Evolutionary conservation across 2,113 vertebrate species (phyloP), one percentile per base, ranked within the genome.

Genomic region (Hydrolagus affinis): DNA sequence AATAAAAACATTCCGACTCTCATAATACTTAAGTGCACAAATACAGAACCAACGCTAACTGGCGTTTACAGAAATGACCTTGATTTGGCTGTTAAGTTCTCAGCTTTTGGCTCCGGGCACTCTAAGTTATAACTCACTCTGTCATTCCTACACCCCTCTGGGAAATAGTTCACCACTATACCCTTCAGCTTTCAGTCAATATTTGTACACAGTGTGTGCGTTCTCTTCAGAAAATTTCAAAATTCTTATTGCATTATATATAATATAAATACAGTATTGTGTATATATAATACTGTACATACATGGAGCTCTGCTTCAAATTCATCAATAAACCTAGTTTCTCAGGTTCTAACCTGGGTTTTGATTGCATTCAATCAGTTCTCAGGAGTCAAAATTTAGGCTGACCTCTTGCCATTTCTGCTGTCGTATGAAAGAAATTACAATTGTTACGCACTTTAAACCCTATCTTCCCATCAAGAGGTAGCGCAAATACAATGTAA

Each of bases 111-210:
- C 14, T 68, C 28, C 28, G 59, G 59, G 77, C 77, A 80, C 57
- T 80, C 25, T 74, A 74, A 74, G 28, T 32, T 74, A 74, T 44
- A 74, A 44, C 59, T 64, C 59, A 78, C 76, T 59, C 32, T 9
- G 77, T 28, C 23, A 64, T 80, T 80, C 15, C 23, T 83, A 3
- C 0, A 66, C 30, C 28, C 60, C 32, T 66, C 25, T 66, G 78
- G 60, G 78, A 83, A 83, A 83, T 83, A 83, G 17, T 32, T 30
- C 32, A 66, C 10, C 28, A 21, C 14, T 83, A 83, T 10, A 83
- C 78, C 78, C 66, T 83, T 68, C 78, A 32, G 60, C 15, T 83
- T 83, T 25, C 62, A 83, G 78, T 68, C 78, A 68, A 83, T 83
- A 83, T 30, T 28, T 83, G 62, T 66, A 66, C 1, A 83, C 78